Evolutionary conservation across 1,140 invertebrate species (phyloP).

Genomic region (Acyrthosiphon pisum): DNA sequence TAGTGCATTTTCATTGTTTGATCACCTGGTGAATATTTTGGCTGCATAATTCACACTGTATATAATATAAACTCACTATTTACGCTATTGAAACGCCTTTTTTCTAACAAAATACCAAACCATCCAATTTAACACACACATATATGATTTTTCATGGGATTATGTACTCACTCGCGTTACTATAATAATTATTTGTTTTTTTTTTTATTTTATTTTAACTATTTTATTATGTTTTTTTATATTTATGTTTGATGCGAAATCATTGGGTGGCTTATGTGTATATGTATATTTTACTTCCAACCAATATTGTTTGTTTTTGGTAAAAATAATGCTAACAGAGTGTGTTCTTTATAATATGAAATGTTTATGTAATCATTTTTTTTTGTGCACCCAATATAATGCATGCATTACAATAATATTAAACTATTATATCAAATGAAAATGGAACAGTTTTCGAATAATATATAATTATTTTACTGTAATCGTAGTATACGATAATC

Average conservation of each 20-base stretch:
- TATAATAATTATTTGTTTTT: not conserved
- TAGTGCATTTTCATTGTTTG: not conserved
- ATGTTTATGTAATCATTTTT: not conserved
- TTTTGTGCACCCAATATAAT: not conserved
- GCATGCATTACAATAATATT: not conserved
- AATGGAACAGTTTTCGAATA: not conserved
- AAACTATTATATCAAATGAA: not conserved
- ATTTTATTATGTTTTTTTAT: not conserved
- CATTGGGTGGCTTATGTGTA: not conserved
- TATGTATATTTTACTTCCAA: not conserved
- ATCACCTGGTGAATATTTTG: constrained; percentile 6
- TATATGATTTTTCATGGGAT: not conserved
- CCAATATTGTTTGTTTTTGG: not conserved
- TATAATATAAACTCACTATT: not conserved
- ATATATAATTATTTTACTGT: not conserved
- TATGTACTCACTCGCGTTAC: not conserved
- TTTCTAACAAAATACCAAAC: not conserved
- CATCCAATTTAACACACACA: not conserved
- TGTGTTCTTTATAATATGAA: not conserved
- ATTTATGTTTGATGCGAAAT: not conserved
- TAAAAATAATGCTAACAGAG: not conserved
- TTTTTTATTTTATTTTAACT: not conserved
- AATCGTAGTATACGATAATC: not conserved
- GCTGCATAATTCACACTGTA: not conserved
- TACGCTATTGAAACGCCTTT: not conserved